Evolutionary conservation across 2,888 invertebrate genomes (phyloP).

Genomic region (Ommatoiulus sabulosus): DNA sequence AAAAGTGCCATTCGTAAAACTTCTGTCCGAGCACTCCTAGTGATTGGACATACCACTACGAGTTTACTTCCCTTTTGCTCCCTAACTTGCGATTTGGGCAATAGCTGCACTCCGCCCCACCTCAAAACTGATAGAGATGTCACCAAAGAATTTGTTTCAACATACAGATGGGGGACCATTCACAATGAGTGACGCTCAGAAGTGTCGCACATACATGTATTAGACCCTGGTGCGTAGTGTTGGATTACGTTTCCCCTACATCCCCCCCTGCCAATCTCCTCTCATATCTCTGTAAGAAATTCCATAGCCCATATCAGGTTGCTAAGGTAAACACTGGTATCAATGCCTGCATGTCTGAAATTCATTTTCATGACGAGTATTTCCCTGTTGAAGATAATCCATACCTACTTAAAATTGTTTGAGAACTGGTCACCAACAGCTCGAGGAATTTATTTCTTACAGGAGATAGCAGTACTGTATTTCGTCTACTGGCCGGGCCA

Average conservation of each 20-base stretch:
- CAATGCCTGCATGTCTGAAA: neutral
- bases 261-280: neutral
- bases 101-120: neutral
- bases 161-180: neutral
- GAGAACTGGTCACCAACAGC: neutral
- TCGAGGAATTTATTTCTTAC: neutral
- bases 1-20: no score
- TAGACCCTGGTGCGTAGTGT: neutral
- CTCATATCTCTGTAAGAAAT: neutral
- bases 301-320: neutral
- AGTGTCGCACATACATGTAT: neutral
- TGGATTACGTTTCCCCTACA: constrained; percentile 1
- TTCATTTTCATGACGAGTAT: neutral
- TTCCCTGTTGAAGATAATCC: neutral
- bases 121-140: neutral
- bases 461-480: neutral
- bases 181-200: neutral
- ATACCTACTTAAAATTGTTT: neutral
- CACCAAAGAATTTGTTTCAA: constrained; percentile 1
- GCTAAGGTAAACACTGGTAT: neutral
- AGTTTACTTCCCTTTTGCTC: neutral
- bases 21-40: no score
- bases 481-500: neutral
- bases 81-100: neutral
- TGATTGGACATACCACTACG: neutral